Conservation (phyloP, 2,888 invertebrate species). For the Patella caerulea region DNA sequence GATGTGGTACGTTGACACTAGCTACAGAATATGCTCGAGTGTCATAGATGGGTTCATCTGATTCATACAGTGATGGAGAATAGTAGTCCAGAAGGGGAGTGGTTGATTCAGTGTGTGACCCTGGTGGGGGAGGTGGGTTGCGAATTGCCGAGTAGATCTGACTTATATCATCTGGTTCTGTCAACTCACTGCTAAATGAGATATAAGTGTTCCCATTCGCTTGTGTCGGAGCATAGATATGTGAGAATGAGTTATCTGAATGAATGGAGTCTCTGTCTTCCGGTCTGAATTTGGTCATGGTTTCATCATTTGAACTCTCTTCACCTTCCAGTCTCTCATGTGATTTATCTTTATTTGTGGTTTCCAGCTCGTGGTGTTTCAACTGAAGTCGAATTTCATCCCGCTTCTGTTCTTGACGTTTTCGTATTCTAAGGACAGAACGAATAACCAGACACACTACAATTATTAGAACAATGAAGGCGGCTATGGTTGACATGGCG, state of each 20-base stretch:
- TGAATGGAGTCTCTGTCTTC: constrained; percentile 23
- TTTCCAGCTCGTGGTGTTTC: constrained; percentile 15
- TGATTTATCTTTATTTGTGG: constrained; percentile 23
- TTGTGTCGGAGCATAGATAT: constrained; percentile 20
- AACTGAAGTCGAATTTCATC: neutral
- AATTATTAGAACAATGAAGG: neutral
- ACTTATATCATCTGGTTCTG: constrained; percentile 55
- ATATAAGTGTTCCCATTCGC: constrained; percentile 60
- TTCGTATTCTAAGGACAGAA: neutral
- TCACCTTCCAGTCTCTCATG: constrained; percentile 30
- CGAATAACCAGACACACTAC: neutral
- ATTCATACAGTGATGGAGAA: constrained; percentile 45
- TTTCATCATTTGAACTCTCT: constrained; percentile 37
- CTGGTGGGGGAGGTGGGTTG: constrained; percentile 43
- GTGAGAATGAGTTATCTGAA: constrained; percentile 28
- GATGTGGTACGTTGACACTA: constrained; percentile 22
- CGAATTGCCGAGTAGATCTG: constrained; percentile 42
- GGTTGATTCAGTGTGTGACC: constrained; percentile 60
- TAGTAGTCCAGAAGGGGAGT: constrained; percentile 58
- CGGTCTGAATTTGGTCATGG: constrained; percentile 29
- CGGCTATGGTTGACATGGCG: neutral
- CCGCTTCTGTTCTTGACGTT: neutral
- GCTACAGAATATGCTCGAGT: constrained; percentile 31
- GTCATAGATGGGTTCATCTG: constrained; percentile 36
- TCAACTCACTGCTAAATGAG: constrained; percentile 61